Evolutionary conservation across 1,140 invertebrate genomes (phyloP).

Genomic region (Leptestheria dahalacensis): DNA sequence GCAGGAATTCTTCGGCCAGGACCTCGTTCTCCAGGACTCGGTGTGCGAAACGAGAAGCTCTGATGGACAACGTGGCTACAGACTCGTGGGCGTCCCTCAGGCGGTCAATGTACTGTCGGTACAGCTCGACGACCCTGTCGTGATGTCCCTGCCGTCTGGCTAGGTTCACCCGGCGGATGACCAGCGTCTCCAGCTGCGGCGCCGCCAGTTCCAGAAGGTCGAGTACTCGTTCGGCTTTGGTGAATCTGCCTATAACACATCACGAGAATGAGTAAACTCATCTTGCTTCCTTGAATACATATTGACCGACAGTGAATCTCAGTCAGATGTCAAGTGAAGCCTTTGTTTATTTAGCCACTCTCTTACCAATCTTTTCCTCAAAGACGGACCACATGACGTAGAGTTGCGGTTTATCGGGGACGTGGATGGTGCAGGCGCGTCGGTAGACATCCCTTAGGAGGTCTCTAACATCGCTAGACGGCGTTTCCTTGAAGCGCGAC

Average conservation of each 20-base stretch:
- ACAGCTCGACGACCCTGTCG: slow-evolving; percentile 59
- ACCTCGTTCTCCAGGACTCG: slow-evolving; percentile 23
- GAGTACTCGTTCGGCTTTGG: slow-evolving; percentile 61
- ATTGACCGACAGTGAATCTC: too few relatives aligned
- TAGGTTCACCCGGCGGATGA: slow-evolving; percentile 63
- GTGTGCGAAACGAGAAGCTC: slow-evolving; percentile 16
- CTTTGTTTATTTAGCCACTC: too few relatives aligned
- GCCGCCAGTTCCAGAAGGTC: slow-evolving; percentile 65
- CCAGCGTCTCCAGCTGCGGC: slow-evolving; percentile 61
- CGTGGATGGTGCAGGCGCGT: slow-evolving; percentile 81
- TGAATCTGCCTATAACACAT: slow-evolving; percentile 40
- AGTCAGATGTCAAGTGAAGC: too few relatives aligned
- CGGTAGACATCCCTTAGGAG: slow-evolving; percentile 63
- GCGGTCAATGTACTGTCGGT: slow-evolving; percentile 61
- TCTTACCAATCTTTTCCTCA: slow-evolving; percentile 64
- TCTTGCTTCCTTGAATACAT: too few relatives aligned
- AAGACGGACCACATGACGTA: slow-evolving; percentile 89
- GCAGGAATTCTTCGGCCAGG: slow-evolving; percentile 40
- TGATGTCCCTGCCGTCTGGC: slow-evolving; percentile 61
- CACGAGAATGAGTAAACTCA: background rate
- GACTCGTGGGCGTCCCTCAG: slow-evolving; percentile 45
- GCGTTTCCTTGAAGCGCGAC: slow-evolving; percentile 34
- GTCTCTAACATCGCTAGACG: slow-evolving; percentile 17
- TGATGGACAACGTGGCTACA: slow-evolving; percentile 14
- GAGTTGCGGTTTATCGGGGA: slow-evolving; percentile 78